A percentile compares a stretch with the other conserved stretches of the same genome.
Evolutionary conservation across 2,113 vertebrate genomes (phyloP).

Genomic region (Zosterops lateralis): DNA sequence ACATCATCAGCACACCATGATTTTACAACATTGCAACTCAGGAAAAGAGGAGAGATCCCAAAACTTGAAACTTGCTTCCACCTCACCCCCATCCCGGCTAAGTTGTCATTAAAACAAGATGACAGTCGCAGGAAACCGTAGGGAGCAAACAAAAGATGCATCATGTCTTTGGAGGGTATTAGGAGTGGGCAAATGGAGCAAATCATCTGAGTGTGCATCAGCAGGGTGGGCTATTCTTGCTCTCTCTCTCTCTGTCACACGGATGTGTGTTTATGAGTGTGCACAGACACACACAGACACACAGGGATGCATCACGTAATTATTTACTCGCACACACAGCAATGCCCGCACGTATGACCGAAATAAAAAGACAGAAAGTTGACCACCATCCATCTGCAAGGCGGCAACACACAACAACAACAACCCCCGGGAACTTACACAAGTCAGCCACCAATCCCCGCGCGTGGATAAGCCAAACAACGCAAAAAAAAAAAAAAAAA

Average conservation of each 20-base stretch:
- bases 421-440: constrained; percentile 62
- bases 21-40: constrained; percentile 40
- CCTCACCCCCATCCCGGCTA: neutral
- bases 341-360: neutral
- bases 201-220: neutral
- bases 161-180: constrained; percentile 13
- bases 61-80: constrained; percentile 42
- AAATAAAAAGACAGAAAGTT: constrained; percentile 71
- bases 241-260: neutral
- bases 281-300: neutral
- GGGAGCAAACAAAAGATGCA: constrained; percentile 25
- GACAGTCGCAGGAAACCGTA: neutral
- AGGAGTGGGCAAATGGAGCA: constrained; percentile 30
- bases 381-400: constrained; percentile 57
- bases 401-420: constrained; percentile 20
- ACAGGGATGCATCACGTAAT: neutral
- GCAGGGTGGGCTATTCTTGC: constrained; percentile 2
- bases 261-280: neutral
- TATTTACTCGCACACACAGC: neutral
- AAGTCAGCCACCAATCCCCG: constrained; percentile 61
- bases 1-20: constrained; percentile 79
- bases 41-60: neutral
- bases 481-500: constrained; percentile 29
- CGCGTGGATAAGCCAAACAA: constrained; percentile 32
- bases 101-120: neutral